Percentiles rank a stretch among this genome's conserved stretches.
Conservation (phyloP, 2,888 invertebrate species). For the Chalcosyrphus nemorum region DNA sequence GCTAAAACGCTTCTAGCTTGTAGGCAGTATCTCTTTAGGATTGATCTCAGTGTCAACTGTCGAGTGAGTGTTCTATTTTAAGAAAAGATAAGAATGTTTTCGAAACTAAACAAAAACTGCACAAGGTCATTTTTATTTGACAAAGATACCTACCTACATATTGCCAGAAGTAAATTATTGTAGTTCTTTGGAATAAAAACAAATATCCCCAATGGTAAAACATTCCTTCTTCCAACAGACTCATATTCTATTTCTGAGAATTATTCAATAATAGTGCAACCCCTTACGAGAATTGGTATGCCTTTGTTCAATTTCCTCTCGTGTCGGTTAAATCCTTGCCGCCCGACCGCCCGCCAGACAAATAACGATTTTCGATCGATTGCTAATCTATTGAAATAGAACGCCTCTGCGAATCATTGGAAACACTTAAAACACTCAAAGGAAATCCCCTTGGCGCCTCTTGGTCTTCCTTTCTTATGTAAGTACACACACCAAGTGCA, state of each 20-base stretch:
- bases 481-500: slow-evolving; percentile 41
- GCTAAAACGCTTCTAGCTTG: too few relatives aligned
- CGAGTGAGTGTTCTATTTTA: too few relatives aligned
- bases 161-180: too few relatives aligned
- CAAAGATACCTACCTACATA: too few relatives aligned
- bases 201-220: background rate
- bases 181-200: background rate
- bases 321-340: background rate
- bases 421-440: slow-evolving; percentile 43
- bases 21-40: too few relatives aligned
- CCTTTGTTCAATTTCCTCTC: slow-evolving; percentile 18
- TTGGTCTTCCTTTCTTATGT: slow-evolving; percentile 59
- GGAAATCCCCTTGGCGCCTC: slow-evolving; percentile 55
- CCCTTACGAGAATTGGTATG: slow-evolving; percentile 8
- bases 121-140: too few relatives aligned
- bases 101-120: too few relatives aligned
- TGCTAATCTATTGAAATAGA: slow-evolving; percentile 55
- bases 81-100: too few relatives aligned
- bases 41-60: too few relatives aligned
- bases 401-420: slow-evolving; percentile 30
- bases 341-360: background rate
- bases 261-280: background rate
- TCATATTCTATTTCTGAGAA: slow-evolving; percentile 24
- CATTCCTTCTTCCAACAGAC: background rate
- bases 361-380: slow-evolving; percentile 20